A percentile compares a stretch with the other conserved stretches of the same genome.
phyloP scores from a whole-genome alignment of 2,797 vertebrate genomes.

The Eutrigla gurnardus region DNA sequence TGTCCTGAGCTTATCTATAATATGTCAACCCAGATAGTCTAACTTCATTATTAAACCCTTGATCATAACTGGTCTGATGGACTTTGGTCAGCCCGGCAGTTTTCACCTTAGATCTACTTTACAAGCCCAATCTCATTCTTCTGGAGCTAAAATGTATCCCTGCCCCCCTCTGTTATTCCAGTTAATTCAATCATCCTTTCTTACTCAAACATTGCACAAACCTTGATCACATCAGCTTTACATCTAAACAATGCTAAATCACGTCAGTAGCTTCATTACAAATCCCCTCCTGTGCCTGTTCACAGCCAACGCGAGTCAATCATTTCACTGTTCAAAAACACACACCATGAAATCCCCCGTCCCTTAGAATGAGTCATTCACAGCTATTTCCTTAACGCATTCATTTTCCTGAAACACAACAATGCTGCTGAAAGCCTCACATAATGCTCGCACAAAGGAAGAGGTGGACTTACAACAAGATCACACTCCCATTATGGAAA shows the following conservation, averaged over 20 bases:
- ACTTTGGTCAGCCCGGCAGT: conserved; percentile 25
- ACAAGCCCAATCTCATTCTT: background rate
- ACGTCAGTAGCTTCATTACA: background rate
- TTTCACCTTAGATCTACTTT: background rate
- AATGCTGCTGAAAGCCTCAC: conserved; percentile 31
- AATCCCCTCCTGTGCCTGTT: background rate
- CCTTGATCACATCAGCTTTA: background rate
- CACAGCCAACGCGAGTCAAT: background rate
- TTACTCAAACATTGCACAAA: conserved; percentile 1
- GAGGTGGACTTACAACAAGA: conserved; percentile 19
- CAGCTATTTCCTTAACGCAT: conserved; percentile 25
- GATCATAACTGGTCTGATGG: conserved; percentile 2
- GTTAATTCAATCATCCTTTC: background rate
- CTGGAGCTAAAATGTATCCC: background rate
- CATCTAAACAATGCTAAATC: background rate
- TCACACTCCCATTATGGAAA: conserved; percentile 15
- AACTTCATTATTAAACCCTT: conserved; percentile 5
- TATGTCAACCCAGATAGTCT: background rate
- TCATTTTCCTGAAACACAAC: conserved; percentile 25
- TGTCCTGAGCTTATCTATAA: conserved; percentile 2
- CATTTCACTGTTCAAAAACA: background rate
- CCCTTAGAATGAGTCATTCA: conserved; percentile 22
- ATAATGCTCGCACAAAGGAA: conserved; percentile 26
- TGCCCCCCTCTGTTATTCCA: background rate
- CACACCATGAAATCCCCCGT: background rate